Conservation (phyloP, 2,113 vertebrate genomes). For the Panthera leo region DNA sequence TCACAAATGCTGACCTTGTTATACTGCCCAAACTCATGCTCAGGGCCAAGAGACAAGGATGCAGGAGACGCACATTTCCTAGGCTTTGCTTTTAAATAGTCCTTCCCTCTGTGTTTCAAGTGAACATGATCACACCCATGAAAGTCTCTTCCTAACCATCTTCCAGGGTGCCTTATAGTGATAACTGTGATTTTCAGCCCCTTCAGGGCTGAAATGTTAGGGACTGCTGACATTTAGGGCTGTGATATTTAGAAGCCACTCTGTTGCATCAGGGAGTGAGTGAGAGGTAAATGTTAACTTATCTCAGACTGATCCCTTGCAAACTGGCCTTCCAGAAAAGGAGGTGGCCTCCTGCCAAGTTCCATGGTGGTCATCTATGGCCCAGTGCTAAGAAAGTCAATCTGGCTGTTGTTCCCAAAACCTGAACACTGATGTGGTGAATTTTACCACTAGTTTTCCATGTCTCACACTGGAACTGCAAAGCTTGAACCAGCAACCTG, state of each 20-base stretch:
- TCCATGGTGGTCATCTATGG: neutral
- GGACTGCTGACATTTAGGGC: fast-evolving
- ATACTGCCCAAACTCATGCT: neutral
- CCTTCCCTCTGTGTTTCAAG: neutral
- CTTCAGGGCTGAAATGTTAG: fast-evolving
- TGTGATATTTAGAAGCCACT: neutral
- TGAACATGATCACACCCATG: neutral
- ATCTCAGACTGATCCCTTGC: neutral
- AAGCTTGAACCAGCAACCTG: neutral
- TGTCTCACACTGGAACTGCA: neutral
- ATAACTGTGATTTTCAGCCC: fast-evolving
- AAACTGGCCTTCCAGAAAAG: neutral
- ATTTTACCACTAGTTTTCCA: too few species aligned
- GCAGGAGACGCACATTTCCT: neutral
- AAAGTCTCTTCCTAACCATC: neutral
- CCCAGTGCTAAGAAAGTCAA: neutral
- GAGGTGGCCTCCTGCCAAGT: too few species aligned
- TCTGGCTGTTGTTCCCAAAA: neutral
- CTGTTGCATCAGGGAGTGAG: neutral
- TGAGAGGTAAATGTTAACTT: neutral
- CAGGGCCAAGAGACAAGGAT: neutral
- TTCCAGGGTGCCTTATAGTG: neutral
- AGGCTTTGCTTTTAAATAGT: neutral
- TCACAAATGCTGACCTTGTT: too few species aligned
- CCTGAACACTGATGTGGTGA: neutral